Percentiles rank a stretch among this genome's conserved stretches.
Conservation (phyloP, 2,113 vertebrate species). For the Triplophysa rosa region DNA sequence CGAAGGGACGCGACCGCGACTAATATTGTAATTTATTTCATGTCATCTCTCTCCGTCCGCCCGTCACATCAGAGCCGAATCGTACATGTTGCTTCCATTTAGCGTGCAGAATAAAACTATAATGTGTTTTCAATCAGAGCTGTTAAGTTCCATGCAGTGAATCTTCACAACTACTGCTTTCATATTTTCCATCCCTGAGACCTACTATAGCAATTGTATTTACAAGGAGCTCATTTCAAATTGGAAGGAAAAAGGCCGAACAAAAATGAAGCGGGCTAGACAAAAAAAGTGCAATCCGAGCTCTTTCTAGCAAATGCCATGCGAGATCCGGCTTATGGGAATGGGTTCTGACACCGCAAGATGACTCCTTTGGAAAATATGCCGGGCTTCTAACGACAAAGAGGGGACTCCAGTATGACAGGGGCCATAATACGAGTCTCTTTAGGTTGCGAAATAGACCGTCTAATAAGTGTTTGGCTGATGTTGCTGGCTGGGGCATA, state of each 20-base stretch:
- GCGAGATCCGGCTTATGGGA: constrained; percentile 55
- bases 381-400: constrained; percentile 56
- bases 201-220: constrained; percentile 56
- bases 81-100: constrained; percentile 23
- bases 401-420: constrained; percentile 43
- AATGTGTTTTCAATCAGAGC: constrained; percentile 54
- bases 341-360: constrained; percentile 57
- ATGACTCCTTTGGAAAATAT: constrained; percentile 72
- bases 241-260: constrained; percentile 46
- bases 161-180: constrained; percentile 43
- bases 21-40: constrained; percentile 24
- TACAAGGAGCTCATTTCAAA: constrained; percentile 54
- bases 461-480: constrained; percentile 46
- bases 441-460: constrained; percentile 41
- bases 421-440: constrained; percentile 42
- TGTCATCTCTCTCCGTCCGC: constrained; percentile 6
- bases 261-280: constrained; percentile 32
- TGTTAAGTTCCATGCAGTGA: constrained; percentile 43
- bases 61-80: not conserved
- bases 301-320: constrained; percentile 53
- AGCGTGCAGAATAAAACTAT: constrained; percentile 32
- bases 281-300: constrained; percentile 48
- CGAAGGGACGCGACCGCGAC: constrained; percentile 12
- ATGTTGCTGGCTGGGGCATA: constrained; percentile 41
- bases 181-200: constrained; percentile 57